Evolutionary conservation across 2,888 invertebrate species (phyloP).

Genomic region (Tetramorium bicarinatum): DNA sequence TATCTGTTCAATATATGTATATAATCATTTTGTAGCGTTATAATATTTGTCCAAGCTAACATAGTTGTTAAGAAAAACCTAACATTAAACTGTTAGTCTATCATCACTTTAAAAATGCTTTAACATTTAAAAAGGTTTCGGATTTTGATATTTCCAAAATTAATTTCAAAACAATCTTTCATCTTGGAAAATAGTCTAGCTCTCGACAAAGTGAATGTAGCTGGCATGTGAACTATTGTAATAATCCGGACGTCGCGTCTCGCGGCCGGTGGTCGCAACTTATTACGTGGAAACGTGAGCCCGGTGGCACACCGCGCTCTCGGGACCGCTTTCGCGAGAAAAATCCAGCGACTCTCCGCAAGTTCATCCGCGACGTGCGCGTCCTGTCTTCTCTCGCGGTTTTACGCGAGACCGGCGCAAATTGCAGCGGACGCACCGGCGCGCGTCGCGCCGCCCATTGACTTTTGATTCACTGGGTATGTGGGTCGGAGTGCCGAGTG

Average conservation of each 20-base stretch:
- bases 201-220: neutral
- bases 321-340: slow-evolving; percentile 41
- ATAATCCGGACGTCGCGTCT: slow-evolving; percentile 3
- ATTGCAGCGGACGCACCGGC: slow-evolving; percentile 51
- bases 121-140: too few relatives aligned
- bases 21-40: neutral
- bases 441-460: slow-evolving; percentile 61
- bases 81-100: neutral
- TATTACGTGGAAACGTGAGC: slow-evolving; percentile 20
- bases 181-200: neutral
- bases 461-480: slow-evolving; percentile 78
- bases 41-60: neutral
- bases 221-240: neutral
- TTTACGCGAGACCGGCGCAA: slow-evolving; percentile 49
- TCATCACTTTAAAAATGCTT: neutral
- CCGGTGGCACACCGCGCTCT: neutral
- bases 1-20: neutral
- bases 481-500: slow-evolving; percentile 69
- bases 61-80: neutral
- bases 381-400: slow-evolving; percentile 7
- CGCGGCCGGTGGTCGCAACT: neutral
- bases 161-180: neutral
- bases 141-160: neutral
- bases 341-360: slow-evolving; percentile 14
- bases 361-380: neutral